A percentile compares a stretch with the other conserved stretches of the same genome.
Evolutionary conservation across 2,888 invertebrate genomes (phyloP).

Genomic region (Chromoteleia sp.): DNA sequence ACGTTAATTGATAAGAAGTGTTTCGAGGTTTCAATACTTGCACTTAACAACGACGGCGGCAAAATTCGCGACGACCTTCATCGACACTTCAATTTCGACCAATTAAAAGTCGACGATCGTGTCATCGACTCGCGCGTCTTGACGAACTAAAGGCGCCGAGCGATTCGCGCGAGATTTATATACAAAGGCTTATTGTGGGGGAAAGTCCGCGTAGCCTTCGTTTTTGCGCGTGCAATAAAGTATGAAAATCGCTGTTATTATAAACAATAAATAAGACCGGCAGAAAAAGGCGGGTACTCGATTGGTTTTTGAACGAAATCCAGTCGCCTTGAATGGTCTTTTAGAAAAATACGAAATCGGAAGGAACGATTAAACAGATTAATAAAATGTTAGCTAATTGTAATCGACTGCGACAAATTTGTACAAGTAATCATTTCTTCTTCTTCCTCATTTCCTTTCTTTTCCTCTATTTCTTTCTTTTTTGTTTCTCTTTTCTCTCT

Average conservation of each 20-base stretch:
- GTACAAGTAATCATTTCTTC: too few relatives aligned
- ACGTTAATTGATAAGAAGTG: too few relatives aligned
- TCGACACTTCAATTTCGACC: slow-evolving; percentile 42
- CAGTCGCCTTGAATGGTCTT: not conserved
- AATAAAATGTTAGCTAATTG: too few relatives aligned
- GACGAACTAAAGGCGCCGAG: slow-evolving; percentile 44
- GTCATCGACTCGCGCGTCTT: slow-evolving; percentile 46
- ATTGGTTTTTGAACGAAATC: slow-evolving; percentile 4
- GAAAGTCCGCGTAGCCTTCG: slow-evolving; percentile 61
- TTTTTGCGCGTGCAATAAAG: slow-evolving; percentile 44
- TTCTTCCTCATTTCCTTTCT: too few relatives aligned
- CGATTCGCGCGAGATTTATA: slow-evolving; percentile 43
- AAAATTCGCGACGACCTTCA: slow-evolving; percentile 21
- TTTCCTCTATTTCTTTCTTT: too few relatives aligned
- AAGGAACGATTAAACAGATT: too few relatives aligned
- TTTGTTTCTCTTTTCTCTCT: too few relatives aligned
- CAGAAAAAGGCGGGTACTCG: slow-evolving; percentile 17
- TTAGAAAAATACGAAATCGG: not conserved
- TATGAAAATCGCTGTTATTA: slow-evolving; percentile 31
- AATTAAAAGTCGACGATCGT: slow-evolving; percentile 33
- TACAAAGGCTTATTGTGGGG: slow-evolving; percentile 43
- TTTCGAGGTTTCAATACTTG: slow-evolving; percentile 4
- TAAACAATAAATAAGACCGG: slow-evolving; percentile 24
- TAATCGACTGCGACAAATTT: too few relatives aligned
- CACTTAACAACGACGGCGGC: not conserved